These are phyloP conservation scores for Hylia prasina DNA, from an alignment of 2,113 vertebrate genomes.

Conservation along the genomic window DNA sequence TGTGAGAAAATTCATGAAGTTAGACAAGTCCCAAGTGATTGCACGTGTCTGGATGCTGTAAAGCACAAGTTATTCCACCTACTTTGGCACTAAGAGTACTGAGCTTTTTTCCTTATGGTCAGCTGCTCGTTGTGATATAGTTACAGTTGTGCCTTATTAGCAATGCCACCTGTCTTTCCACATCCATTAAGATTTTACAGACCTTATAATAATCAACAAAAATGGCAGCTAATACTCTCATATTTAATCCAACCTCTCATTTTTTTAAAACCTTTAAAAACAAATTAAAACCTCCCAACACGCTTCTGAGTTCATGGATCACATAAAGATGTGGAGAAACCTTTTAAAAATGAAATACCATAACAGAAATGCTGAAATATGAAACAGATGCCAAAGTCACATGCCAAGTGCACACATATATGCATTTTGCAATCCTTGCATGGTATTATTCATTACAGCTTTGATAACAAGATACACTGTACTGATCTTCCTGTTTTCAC, in stretches of 20 bases:
- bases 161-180: not conserved
- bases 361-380: not conserved
- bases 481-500: not conserved
- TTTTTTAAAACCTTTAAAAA: not conserved
- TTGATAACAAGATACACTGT: not conserved
- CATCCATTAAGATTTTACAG: not conserved
- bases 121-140: not conserved
- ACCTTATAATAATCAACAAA: not conserved
- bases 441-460: not conserved
- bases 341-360: not conserved
- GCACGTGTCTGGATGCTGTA: not conserved
- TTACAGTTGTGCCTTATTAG: not conserved
- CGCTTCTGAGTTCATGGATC: not conserved
- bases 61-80: conserved; percentile 24
- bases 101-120: not conserved
- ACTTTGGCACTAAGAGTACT: not conserved
- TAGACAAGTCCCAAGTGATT: conserved; percentile 21
- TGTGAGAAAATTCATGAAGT: conserved; percentile 14
- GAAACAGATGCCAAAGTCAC: not conserved
- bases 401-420: not conserved
- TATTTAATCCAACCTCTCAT: not conserved
- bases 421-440: not conserved
- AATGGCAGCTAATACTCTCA: not conserved
- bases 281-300: not conserved
- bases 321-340: not conserved